These are phyloP conservation scores for Chelmon rostratus DNA, from an alignment of 2,797 vertebrate species.

Conservation along the genomic window DNA sequence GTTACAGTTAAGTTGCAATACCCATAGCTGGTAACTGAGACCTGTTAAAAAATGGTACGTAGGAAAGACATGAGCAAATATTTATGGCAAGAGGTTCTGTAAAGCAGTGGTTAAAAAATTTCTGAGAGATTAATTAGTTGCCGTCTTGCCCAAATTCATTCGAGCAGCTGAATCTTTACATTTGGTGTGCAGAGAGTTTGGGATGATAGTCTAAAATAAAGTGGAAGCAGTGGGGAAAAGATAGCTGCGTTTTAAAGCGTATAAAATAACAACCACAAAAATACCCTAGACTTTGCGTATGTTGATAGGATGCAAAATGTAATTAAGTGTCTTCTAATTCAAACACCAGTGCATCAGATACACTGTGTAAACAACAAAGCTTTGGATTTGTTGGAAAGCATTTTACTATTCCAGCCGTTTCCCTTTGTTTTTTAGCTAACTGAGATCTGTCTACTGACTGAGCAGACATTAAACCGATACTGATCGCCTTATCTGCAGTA, in stretches of 20 bases:
- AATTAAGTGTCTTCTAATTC: too few species aligned
- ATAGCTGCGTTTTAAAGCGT: too few species aligned
- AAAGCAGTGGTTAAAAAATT: not conserved
- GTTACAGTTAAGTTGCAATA: slow-evolving; percentile 18
- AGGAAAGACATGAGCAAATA: not conserved
- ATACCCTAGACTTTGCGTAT: too few species aligned
- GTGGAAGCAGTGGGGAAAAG: too few species aligned
- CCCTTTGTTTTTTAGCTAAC: not conserved
- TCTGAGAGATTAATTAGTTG: not conserved
- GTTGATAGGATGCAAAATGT: too few species aligned
- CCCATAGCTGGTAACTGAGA: slow-evolving; percentile 15
- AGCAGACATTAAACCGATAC: slow-evolving; percentile 2
- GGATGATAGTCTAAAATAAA: not conserved
- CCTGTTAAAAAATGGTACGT: not conserved
- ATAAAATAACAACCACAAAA: too few species aligned
- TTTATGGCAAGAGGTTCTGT: not conserved
- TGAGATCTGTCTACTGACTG: not conserved
- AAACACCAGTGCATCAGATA: too few species aligned
- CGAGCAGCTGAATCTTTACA: not conserved
- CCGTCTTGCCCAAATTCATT: not conserved
- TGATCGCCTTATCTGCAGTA: not conserved
- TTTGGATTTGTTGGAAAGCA: not conserved
- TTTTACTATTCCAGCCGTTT: not conserved
- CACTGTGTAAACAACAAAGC: not conserved
- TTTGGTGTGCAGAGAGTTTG: not conserved